A percentile compares a stretch with the other conserved stretches of the same genome.
Conservation (phyloP, 2,113 vertebrate species). For the Glaucomys volans region DNA sequence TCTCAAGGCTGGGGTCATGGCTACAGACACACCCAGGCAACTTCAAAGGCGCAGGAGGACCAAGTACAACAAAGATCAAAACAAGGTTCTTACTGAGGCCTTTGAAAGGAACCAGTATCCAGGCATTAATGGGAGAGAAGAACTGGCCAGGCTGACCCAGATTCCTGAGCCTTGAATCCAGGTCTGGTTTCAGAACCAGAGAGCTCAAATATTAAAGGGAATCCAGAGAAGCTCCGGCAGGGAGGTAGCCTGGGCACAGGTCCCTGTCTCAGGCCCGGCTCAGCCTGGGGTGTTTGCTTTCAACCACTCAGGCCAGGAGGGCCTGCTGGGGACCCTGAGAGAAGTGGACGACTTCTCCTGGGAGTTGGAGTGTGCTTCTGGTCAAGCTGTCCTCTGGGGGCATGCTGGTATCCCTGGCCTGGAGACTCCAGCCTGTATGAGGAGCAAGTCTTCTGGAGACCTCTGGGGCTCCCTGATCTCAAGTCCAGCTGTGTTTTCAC, state of each 20-base stretch:
- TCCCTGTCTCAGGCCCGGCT: background rate
- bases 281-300: background rate
- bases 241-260: background rate
- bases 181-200: constrained; percentile 63
- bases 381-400: fast-evolving
- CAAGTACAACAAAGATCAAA: background rate
- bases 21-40: background rate
- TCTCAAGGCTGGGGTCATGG: too few relatives aligned
- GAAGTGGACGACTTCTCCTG: fast-evolving
- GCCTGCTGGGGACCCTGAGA: background rate
- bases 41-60: background rate
- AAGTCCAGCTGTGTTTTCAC: too few relatives aligned
- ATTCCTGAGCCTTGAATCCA: background rate
- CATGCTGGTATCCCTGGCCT: too few relatives aligned
- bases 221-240: background rate
- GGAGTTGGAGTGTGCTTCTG: background rate
- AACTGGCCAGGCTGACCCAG: background rate
- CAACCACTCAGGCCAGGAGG: background rate
- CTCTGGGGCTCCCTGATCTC: fast-evolving
- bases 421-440: background rate
- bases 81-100: background rate
- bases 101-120: background rate
- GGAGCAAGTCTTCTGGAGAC: background rate
- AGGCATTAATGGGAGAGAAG: background rate
- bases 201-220: background rate